These are phyloP conservation scores for Drosophila chauvacae DNA, from an alignment of 1,140 invertebrate genomes.

Conservation along the genomic window DNA sequence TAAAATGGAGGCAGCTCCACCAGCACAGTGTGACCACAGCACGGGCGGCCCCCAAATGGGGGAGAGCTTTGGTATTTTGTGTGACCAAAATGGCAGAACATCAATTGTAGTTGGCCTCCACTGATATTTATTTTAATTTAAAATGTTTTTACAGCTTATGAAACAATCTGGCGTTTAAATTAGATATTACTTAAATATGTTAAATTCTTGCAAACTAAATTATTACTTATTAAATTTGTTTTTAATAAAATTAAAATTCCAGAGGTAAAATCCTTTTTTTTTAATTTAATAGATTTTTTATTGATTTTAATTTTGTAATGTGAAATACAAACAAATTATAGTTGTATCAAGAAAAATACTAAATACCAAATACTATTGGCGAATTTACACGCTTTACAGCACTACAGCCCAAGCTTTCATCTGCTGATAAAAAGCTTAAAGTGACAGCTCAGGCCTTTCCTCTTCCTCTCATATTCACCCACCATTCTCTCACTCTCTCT, in stretches of 20 bases:
- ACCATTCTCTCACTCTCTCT: not conserved
- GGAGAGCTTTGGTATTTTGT: not conserved
- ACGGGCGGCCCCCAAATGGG: conserved; percentile 1
- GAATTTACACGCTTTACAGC: not conserved
- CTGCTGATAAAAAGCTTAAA: conserved; percentile 15
- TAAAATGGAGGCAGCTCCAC: conserved; percentile 65
- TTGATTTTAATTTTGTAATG: not conserved
- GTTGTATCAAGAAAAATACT: not conserved
- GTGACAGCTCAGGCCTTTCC: conserved; percentile 8
- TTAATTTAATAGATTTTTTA: not conserved
- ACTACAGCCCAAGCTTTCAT: conserved; percentile 12
- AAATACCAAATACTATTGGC: not conserved
- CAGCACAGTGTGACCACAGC: conserved; percentile 54
- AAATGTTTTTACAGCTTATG: not conserved
- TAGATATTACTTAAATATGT: no score
- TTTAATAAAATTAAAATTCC: no score
- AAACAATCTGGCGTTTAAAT: no score
- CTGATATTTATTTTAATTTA: not conserved
- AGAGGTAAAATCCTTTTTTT: not conserved
- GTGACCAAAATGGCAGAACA: no score
- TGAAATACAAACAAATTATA: no score
- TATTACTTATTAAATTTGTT: no score
- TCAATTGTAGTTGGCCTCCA: not conserved
- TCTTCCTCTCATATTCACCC: not conserved
- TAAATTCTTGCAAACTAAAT: no score